Conservation (phyloP, 2,113 vertebrate genomes). For the Epinephelus cyanopodus region DNA sequence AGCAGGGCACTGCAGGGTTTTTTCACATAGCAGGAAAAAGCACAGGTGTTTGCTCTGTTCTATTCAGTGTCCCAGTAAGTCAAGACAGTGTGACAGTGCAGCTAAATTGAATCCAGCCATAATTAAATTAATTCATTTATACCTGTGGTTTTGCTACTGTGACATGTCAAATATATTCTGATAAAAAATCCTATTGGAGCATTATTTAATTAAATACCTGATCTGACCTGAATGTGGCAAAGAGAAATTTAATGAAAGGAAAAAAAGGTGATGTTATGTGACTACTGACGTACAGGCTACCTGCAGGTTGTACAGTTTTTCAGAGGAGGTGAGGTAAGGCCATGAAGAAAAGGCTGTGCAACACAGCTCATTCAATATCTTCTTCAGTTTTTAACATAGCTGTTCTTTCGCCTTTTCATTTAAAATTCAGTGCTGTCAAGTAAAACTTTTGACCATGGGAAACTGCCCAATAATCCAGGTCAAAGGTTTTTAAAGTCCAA, state of each 20-base stretch:
- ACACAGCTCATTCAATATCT: not conserved
- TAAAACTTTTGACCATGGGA: not conserved
- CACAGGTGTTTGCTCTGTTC: not conserved
- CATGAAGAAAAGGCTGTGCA: not conserved
- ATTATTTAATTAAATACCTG: not conserved
- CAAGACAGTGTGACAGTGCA: too few relatives aligned
- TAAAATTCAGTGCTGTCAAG: not conserved
- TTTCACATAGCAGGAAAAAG: not conserved
- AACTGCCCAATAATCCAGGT: not conserved
- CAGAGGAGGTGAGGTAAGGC: not conserved
- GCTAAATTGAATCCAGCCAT: not conserved
- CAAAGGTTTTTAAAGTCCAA: not conserved
- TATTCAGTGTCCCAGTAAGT: not conserved
- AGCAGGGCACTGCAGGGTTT: too few relatives aligned
- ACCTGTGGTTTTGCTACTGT: not conserved
- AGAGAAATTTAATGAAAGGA: not conserved
- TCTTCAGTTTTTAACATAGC: not conserved
- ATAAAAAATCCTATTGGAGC: not conserved
- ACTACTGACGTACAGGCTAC: not conserved
- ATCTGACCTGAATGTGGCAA: not conserved
- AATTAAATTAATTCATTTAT: not conserved
- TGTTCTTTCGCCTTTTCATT: not conserved
- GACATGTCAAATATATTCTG: slow-evolving; percentile 9
- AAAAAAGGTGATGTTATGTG: not conserved
- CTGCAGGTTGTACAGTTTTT: not conserved